A percentile compares a stretch with the other conserved stretches of the same genome.
phyloP scores from a whole-genome alignment of 1,140 invertebrate species.

The Cepaea nemoralis region DNA sequence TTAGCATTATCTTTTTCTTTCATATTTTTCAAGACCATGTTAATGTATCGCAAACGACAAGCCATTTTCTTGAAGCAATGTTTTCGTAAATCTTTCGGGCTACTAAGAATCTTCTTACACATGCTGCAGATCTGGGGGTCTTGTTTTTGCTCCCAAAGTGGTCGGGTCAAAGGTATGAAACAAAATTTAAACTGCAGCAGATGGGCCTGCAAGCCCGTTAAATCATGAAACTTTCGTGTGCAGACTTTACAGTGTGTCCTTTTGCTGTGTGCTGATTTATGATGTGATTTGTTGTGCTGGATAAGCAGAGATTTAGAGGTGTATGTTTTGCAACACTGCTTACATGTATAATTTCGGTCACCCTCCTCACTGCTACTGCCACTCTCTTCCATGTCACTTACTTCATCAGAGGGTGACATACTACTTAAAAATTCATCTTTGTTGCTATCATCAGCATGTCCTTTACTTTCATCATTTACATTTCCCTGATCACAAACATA shows the following conservation, averaged over 20 bases:
- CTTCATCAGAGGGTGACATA: neutral
- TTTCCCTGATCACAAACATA: neutral
- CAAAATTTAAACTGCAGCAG: slow-evolving; percentile 11
- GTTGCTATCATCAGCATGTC: too few relatives aligned
- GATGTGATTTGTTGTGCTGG: slow-evolving; percentile 2
- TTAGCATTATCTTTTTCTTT: neutral
- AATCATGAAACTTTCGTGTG: slow-evolving; percentile 2
- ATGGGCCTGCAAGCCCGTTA: slow-evolving; percentile 16
- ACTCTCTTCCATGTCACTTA: neutral
- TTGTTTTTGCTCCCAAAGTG: neutral
- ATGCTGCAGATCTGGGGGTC: slow-evolving; percentile 4
- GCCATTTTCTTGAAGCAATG: slow-evolving; percentile 27
- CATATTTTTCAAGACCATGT: neutral
- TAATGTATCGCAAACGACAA: slow-evolving; percentile 25
- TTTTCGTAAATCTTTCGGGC: slow-evolving; percentile 9
- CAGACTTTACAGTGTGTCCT: slow-evolving; percentile 11
- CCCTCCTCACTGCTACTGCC: neutral
- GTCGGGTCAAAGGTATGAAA: slow-evolving; percentile 19
- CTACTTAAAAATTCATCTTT: too few relatives aligned
- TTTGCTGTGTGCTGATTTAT: neutral
- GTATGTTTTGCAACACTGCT: neutral
- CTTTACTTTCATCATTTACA: too few relatives aligned
- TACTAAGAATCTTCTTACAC: neutral
- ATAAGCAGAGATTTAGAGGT: neutral
- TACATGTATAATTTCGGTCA: slow-evolving; percentile 19